Percentiles rank a stretch among this genome's conserved stretches.
Conservation (phyloP, 2,113 vertebrate genomes). For the Recurvirostra avosetta region DNA sequence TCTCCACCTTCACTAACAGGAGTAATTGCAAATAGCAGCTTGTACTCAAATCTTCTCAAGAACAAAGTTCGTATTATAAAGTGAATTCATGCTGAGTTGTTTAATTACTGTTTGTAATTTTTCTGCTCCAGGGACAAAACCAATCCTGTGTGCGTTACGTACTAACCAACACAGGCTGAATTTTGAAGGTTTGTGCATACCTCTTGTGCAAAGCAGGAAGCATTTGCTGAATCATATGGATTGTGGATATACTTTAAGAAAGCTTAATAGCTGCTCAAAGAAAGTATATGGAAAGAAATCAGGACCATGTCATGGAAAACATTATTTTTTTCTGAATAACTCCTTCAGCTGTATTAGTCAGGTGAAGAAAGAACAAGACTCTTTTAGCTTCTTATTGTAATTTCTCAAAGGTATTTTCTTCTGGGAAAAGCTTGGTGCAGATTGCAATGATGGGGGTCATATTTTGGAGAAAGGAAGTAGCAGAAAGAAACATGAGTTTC, state of each 20-base stretch:
- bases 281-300: background rate
- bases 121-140: background rate
- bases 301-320: background rate
- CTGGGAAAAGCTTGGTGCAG: background rate
- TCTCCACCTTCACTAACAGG: background rate
- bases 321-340: background rate
- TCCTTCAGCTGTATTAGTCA: background rate
- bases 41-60: background rate
- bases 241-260: background rate
- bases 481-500: background rate
- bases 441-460: background rate
- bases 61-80: background rate
- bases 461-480: background rate
- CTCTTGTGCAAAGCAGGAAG: background rate
- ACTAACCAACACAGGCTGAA: background rate
- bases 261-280: background rate
- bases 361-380: background rate
- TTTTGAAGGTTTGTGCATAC: background rate
- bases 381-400: background rate
- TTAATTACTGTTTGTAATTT: conserved; percentile 1
- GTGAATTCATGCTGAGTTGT: background rate
- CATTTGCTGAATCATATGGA: background rate
- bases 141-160: background rate
- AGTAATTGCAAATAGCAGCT: background rate
- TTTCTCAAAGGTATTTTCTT: background rate